A percentile compares a stretch with the other conserved stretches of the same genome.
Evolutionary conservation across 2,113 vertebrate genomes (phyloP).

Genomic region (Galemys pyrenaicus): DNA sequence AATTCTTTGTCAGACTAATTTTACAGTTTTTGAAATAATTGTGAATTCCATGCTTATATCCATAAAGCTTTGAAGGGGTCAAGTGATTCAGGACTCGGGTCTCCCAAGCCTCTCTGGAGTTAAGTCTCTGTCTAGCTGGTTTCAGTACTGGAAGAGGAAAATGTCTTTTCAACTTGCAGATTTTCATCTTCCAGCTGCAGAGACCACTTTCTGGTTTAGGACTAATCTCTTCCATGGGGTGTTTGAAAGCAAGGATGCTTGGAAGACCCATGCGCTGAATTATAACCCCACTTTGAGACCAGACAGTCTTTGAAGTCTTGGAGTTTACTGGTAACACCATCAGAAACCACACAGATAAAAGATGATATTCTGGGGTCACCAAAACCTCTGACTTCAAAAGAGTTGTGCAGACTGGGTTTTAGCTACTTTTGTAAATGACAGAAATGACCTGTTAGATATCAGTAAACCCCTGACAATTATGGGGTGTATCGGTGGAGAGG

Average conservation of each 20-base stretch:
- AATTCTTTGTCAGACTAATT: conserved; percentile 76
- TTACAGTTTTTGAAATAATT: conserved; percentile 58
- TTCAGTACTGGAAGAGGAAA: no score
- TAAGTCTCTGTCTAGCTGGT: no score
- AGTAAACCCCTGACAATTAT: not conserved
- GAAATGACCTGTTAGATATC: not conserved
- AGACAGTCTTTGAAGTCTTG: not conserved
- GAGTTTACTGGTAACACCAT: not conserved
- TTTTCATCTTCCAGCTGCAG: no score
- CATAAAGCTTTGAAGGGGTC: not conserved
- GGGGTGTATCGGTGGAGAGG: not conserved
- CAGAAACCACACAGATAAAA: not conserved
- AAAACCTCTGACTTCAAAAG: not conserved
- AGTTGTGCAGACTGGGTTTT: not conserved
- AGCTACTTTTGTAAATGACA: not conserved
- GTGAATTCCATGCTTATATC: conserved; percentile 14
- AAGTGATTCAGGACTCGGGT: no score
- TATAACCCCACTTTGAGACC: not conserved
- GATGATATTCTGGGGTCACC: not conserved
- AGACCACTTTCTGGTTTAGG: no score
- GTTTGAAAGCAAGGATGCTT: no score
- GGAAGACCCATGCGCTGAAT: no score
- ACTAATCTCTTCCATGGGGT: no score
- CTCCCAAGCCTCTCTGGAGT: no score
- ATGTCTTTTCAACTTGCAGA: no score